Conservation (phyloP, 2,888 invertebrate species). For the Dexiosoma caninum region DNA sequence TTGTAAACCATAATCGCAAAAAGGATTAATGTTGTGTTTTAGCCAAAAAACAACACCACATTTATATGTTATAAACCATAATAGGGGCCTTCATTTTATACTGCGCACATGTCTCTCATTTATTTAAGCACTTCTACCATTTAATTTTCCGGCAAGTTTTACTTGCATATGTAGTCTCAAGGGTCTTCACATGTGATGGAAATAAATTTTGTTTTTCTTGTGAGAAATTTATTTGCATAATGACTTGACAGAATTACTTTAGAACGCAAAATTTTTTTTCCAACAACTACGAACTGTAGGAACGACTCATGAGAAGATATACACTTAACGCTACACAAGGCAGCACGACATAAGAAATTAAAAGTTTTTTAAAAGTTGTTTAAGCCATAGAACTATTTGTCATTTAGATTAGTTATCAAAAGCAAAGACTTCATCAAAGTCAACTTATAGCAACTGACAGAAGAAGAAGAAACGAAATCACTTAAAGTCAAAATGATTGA, state of each 20-base stretch:
- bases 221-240: conserved; percentile 44
- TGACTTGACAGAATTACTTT: conserved; percentile 43
- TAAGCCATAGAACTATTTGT: conserved; percentile 1
- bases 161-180: no score
- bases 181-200: conserved; percentile 22
- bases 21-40: no score
- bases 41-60: no score
- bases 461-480: not conserved
- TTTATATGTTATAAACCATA: no score
- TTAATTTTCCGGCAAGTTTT: no score
- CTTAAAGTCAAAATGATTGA: not conserved
- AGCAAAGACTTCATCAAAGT: not conserved
- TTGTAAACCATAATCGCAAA: no score
- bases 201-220: conserved; percentile 30
- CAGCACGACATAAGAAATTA: not conserved
- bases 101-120: no score
- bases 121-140: no score
- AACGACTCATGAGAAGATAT: not conserved
- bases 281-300: not conserved
- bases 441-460: not conserved
- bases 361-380: not conserved
- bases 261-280: not conserved
- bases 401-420: not conserved
- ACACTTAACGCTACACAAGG: not conserved
- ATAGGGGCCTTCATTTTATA: no score